phyloP scores from a whole-genome alignment of 1,140 invertebrate genomes.

The Achroia grisella region DNA sequence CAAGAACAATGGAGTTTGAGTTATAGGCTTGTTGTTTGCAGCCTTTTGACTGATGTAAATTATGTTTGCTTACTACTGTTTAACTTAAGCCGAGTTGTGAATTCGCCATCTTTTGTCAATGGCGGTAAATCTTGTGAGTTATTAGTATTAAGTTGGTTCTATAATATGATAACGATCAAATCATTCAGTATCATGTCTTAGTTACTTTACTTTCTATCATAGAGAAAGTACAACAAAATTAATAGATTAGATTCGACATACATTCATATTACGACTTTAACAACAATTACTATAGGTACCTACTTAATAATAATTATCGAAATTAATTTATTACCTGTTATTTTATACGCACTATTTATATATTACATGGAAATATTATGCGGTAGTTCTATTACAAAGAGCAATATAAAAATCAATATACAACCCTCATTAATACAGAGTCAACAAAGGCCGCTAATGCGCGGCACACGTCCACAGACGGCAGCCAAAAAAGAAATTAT shows the following conservation, averaged over 20 bases:
- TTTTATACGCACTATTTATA: too few species aligned
- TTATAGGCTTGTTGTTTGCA: conserved; percentile 2
- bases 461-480: conserved; percentile 59
- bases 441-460: conserved; percentile 60
- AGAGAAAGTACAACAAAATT: too few species aligned
- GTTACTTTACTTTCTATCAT: too few species aligned
- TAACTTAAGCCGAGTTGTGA: background rate
- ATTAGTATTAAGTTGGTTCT: too few species aligned
- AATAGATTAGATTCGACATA: too few species aligned
- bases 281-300: too few species aligned
- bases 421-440: conserved; percentile 49
- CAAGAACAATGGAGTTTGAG: conserved; percentile 14
- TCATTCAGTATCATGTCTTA: too few species aligned
- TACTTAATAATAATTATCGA: too few species aligned
- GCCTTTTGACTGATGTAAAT: conserved; percentile 9
- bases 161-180: too few species aligned
- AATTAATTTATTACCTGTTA: background rate
- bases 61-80: conserved; percentile 5
- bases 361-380: conserved; percentile 11
- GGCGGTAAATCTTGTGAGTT: background rate
- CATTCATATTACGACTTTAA: too few species aligned
- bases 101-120: background rate
- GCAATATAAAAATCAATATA: conserved; percentile 22
- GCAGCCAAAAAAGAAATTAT: conserved; percentile 65
- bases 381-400: conserved; percentile 40